These are phyloP conservation scores for Amphiprion ocellaris DNA, from an alignment of 2,113 vertebrate genomes.

Conservation along the genomic window DNA sequence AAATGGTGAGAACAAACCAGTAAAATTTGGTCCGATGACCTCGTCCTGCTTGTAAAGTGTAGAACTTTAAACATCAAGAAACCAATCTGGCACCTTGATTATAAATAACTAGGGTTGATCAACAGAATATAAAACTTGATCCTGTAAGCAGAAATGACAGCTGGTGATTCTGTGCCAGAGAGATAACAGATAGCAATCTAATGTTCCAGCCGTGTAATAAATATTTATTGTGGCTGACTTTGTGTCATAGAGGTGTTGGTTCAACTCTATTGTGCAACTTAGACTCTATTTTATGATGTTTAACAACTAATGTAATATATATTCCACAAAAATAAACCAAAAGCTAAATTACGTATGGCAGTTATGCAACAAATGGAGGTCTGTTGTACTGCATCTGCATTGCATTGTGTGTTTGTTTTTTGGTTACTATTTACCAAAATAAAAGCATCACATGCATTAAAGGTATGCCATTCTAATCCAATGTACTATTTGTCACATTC, in stretches of 20 bases:
- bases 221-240: slow-evolving; percentile 6
- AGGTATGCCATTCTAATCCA: no score
- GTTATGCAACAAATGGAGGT: background rate
- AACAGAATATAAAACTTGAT: slow-evolving; percentile 26
- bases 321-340: no score
- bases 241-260: background rate
- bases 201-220: background rate
- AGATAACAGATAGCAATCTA: background rate
- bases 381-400: background rate
- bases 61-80: background rate
- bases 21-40: background rate
- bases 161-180: slow-evolving; percentile 1
- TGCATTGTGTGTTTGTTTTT: no score
- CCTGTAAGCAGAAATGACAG: slow-evolving; percentile 4
- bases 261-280: background rate
- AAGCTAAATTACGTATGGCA: no score
- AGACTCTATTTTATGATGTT: background rate
- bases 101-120: slow-evolving; percentile 10
- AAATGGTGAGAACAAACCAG: background rate
- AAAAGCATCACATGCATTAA: no score
- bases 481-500: no score
- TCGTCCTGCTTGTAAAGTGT: background rate
- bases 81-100: slow-evolving; percentile 14
- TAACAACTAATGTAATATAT: background rate
- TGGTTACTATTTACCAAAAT: no score